These are phyloP conservation scores for Philopotamus ludificatus DNA, from an alignment of 1,140 invertebrate species.

Conservation along the genomic window DNA sequence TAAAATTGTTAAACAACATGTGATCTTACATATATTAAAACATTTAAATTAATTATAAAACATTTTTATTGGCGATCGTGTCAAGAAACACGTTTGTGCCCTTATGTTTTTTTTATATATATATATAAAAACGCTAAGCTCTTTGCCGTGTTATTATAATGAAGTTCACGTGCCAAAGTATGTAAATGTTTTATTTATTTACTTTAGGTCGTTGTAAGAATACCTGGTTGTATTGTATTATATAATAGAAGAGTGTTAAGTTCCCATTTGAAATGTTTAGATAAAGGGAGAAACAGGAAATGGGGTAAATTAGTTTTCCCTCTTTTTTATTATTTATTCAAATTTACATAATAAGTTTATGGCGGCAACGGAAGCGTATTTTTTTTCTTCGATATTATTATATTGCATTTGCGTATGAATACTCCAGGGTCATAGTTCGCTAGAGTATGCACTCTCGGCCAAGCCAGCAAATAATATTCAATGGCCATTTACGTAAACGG, in stretches of 20 bases:
- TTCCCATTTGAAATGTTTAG: slow-evolving; percentile 39
- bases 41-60: no score
- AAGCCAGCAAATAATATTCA: neutral
- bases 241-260: slow-evolving; percentile 34
- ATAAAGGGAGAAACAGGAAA: slow-evolving; percentile 42
- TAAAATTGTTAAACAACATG: no score
- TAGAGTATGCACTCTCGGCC: neutral
- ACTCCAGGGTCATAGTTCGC: neutral
- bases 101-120: no score
- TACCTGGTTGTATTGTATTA: slow-evolving; percentile 12
- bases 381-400: slow-evolving; percentile 6
- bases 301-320: slow-evolving; percentile 41
- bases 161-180: neutral
- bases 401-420: neutral
- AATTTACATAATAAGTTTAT: slow-evolving; percentile 43
- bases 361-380: slow-evolving; percentile 33
- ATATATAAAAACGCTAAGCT: no score
- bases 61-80: no score
- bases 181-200: slow-evolving; percentile 25
- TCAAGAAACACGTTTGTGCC: no score
- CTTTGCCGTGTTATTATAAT: no score
- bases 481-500: no score
- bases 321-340: slow-evolving; percentile 10
- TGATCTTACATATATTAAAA: no score
- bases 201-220: neutral